Conservation (phyloP, 2,888 invertebrate species). For the Heliconius cydno region DNA sequence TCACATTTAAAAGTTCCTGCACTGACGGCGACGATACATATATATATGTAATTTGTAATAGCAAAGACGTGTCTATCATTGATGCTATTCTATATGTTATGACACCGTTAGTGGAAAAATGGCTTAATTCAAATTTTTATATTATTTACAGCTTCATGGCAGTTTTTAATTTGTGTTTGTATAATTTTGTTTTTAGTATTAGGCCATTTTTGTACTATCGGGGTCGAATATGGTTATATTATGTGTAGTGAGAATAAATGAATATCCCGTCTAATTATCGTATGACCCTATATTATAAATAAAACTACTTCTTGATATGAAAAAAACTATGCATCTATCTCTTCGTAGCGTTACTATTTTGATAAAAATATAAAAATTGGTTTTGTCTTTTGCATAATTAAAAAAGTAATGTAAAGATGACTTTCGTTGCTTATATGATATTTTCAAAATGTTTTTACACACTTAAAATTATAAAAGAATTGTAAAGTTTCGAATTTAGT, state of each 20-base stretch:
- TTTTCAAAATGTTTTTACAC: background rate
- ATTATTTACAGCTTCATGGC: background rate
- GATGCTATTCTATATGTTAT: slow-evolving; percentile 6
- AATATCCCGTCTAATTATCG: slow-evolving; percentile 17
- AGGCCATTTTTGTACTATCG: slow-evolving; percentile 1
- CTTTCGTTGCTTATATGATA: background rate
- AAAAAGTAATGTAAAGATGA: background rate
- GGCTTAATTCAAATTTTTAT: background rate
- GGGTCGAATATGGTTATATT: background rate
- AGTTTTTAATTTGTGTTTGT: background rate
- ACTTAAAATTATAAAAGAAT: background rate
- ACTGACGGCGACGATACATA: background rate
- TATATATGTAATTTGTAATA: background rate
- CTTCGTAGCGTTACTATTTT: slow-evolving; percentile 15
- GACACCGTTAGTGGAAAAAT: background rate
- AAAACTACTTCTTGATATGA: slow-evolving; percentile 10
- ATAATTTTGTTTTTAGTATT: background rate
- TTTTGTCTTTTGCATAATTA: background rate
- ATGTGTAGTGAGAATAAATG: slow-evolving; percentile 24
- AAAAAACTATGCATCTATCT: slow-evolving; percentile 3
- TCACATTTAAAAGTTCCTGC: too few relatives aligned
- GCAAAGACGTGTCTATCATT: background rate
- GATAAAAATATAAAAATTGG: background rate
- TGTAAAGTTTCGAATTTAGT: slow-evolving; percentile 2
- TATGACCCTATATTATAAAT: slow-evolving; percentile 1